Evolutionary conservation across 2,113 vertebrate genomes (phyloP), one percentile per base, ranked within the genome.

Genomic region (Colistium nudipinnis): DNA sequence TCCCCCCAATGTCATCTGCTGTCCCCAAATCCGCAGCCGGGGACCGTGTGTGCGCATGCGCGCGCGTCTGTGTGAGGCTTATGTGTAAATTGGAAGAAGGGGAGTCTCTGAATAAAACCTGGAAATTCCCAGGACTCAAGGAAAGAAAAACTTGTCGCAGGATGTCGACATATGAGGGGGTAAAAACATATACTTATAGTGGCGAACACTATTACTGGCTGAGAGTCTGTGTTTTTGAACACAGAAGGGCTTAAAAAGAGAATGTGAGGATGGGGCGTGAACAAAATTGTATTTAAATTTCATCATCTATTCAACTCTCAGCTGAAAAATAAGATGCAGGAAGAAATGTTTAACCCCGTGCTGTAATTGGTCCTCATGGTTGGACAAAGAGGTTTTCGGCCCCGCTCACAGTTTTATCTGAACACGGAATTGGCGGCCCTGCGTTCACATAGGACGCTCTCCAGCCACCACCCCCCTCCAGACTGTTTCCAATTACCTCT

Each of bases 401-500:
- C 25, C 17, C 27, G 49, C 45, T 53, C 35, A 14, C 4, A 24
- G 24, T 63, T 41, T 70, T 44, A 64, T 74, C 30, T 24, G 24
- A 30, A 39, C n/a, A 10, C 1, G 19, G 35, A 30, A 57, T 33
- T 33, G n/a, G 54, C 13, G 4, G 11, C 44, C 45, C 66, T 16
- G 27, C 61, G 59, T 70, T 81, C 59, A 64, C 73, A 80, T 70
- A 70, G 63, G 61, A 59, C 71, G 28, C 65, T 71, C 36, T 53
- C 57, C 48, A 45, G 61, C 66, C 55, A 44, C 47, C 45, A 12
- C 45, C 67, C 27, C 62, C 6, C 38, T 41, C 10, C 55, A 75
- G 55, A 76, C 67, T 33, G 67, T 61, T 82, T 78, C 82, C 78
- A 80, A 84, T 88, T 85, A 87, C 76, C 70, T 17, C 49, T 75